Conservation (phyloP, 2,113 vertebrate genomes). For the Atlantisia rogersi region DNA sequence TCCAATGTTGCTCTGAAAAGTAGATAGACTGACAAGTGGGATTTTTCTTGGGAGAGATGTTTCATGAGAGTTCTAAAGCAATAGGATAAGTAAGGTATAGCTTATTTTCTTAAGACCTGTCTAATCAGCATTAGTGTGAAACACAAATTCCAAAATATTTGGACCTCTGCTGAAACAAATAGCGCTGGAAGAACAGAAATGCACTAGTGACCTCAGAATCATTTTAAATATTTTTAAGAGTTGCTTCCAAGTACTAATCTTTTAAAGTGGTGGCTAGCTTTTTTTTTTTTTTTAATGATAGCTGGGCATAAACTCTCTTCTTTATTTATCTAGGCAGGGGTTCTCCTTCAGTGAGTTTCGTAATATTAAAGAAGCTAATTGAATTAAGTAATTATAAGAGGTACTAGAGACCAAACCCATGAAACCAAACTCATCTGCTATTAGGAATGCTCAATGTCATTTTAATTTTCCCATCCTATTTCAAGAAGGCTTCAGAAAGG, state of each 20-base stretch:
- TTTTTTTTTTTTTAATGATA: neutral
- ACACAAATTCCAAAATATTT: slow-evolving; percentile 37
- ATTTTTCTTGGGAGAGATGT: neutral
- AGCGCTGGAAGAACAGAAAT: neutral
- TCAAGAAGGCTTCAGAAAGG: neutral
- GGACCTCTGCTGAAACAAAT: neutral
- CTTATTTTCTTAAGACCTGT: slow-evolving; percentile 40
- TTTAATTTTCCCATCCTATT: neutral
- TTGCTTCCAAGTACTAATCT: neutral
- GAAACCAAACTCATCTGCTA: neutral
- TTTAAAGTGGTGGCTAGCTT: neutral
- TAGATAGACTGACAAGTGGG: neutral
- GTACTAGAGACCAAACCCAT: neutral
- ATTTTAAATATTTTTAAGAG: slow-evolving; percentile 8
- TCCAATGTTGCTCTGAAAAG: neutral
- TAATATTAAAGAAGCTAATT: slow-evolving; percentile 21
- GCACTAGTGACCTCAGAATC: neutral
- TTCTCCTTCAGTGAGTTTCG: neutral
- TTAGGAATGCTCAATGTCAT: neutral
- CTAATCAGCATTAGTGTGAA: neutral
- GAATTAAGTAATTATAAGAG: slow-evolving; percentile 34
- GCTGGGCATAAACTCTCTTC: neutral
- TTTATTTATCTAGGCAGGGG: slow-evolving; percentile 1
- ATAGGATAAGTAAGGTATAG: slow-evolving; percentile 25
- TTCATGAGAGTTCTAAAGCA: neutral